Percentiles rank a stretch among this genome's conserved stretches.
Evolutionary conservation across 2,888 invertebrate genomes (phyloP).

Genomic region (Schizotus pectinicornis): DNA sequence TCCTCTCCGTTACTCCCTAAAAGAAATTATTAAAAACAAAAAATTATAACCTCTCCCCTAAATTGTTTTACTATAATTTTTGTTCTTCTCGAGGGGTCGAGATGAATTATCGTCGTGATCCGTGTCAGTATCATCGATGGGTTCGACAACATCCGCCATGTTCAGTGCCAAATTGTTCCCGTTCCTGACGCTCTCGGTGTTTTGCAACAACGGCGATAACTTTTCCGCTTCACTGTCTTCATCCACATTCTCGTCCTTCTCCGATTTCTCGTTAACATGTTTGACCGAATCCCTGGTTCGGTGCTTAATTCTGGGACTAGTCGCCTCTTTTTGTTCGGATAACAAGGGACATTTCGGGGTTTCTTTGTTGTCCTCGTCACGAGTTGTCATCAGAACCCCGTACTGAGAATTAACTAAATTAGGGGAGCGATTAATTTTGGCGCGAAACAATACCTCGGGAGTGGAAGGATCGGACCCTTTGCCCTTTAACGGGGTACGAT

Average conservation of each 20-base stretch:
- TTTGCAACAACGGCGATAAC: conserved; percentile 74
- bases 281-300: conserved; percentile 62
- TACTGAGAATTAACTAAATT: conserved; percentile 62
- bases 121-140: conserved; percentile 68
- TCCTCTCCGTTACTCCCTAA: conserved; percentile 45
- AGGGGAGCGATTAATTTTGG: background rate
- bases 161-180: conserved; percentile 56
- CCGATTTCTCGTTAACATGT: conserved; percentile 66
- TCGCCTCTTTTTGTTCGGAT: conserved; percentile 43
- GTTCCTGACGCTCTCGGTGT: conserved; percentile 49
- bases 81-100: conserved; percentile 36
- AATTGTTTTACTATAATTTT: conserved; percentile 41
- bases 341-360: conserved; percentile 55
- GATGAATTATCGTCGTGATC: conserved; percentile 56
- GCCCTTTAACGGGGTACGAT: conserved; percentile 60
- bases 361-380: conserved; percentile 65
- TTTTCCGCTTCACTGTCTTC: conserved; percentile 86
- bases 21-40: background rate
- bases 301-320: conserved; percentile 46
- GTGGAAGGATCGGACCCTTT: conserved; percentile 56
- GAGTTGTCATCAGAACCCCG: conserved; percentile 72
- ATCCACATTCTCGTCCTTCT: conserved; percentile 63
- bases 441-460: conserved; percentile 59
- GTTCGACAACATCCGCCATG: conserved; percentile 62
- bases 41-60: background rate